Evolutionary conservation across 2,888 invertebrate species (phyloP).

Genomic region (Stegana nigrithorax): DNA sequence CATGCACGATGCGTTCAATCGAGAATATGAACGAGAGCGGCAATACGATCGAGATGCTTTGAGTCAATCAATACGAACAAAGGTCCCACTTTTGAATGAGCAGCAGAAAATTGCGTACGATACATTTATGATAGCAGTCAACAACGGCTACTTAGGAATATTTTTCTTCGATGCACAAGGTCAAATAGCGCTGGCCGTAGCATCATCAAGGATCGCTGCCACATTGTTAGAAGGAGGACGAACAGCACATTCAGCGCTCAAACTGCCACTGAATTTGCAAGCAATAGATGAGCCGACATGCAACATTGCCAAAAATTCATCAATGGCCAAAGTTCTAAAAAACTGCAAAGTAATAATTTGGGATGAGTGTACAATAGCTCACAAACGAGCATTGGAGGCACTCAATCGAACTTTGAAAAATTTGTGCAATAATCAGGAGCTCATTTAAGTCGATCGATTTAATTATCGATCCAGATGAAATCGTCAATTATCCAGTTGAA

Average conservation of each 20-base stretch:
- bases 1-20: constrained; percentile 1
- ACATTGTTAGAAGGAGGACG: no score
- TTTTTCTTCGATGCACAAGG: neutral
- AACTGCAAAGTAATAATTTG: constrained; percentile 2
- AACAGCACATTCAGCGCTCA: no score
- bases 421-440: no score
- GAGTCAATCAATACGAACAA: neutral
- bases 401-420: constrained; percentile 6
- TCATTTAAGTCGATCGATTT: no score
- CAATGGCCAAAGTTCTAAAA: neutral
- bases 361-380: constrained; percentile 12
- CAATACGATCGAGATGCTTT: constrained; percentile 2
- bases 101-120: neutral
- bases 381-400: constrained; percentile 14
- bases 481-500: constrained; percentile 31
- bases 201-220: no score
- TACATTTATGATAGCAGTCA: neutral
- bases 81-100: no score
- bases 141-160: neutral
- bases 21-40: no score
- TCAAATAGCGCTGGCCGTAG: neutral
- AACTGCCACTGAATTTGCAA: no score
- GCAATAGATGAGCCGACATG: no score
- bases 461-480: constrained; percentile 41
- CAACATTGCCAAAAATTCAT: neutral